These are phyloP conservation scores for Eucidaris tribuloides DNA, from an alignment of 35 echinoderm and acorn worm species.

Conservation along the genomic window DNA sequence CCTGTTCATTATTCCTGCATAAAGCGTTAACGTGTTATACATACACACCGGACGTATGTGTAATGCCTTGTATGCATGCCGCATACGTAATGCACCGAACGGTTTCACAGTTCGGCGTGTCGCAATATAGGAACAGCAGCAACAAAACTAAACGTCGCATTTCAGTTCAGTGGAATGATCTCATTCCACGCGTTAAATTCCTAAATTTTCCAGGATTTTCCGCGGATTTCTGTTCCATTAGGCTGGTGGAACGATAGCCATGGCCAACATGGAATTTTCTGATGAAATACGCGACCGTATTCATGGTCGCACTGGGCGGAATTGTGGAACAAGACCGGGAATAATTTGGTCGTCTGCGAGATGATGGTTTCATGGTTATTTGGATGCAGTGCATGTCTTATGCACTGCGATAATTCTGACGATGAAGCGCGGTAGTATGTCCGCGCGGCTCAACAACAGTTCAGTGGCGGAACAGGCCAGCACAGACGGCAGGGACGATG, in stretches of 20 bases:
- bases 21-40: neutral
- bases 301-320: slow-evolving; percentile 3
- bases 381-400: slow-evolving; percentile 9
- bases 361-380: slow-evolving; percentile 22
- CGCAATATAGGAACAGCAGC: slow-evolving; percentile 3
- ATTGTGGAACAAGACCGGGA: slow-evolving; percentile 13
- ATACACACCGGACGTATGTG: neutral
- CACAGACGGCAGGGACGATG: neutral
- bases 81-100: too few species aligned
- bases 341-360: slow-evolving; percentile 14
- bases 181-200: neutral
- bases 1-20: neutral
- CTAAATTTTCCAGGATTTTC: neutral
- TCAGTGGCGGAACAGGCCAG: neutral
- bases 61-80: neutral
- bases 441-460: too few species aligned
- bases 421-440: neutral
- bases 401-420: neutral
- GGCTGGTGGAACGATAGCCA: neutral
- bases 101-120: neutral
- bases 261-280: slow-evolving; percentile 16
- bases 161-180: neutral
- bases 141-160: neutral
- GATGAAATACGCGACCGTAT: slow-evolving; percentile 27
- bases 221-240: slow-evolving; percentile 13